Evolutionary conservation across 2,113 vertebrate genomes (phyloP).

Genomic region (Sceloporus undulatus): DNA sequence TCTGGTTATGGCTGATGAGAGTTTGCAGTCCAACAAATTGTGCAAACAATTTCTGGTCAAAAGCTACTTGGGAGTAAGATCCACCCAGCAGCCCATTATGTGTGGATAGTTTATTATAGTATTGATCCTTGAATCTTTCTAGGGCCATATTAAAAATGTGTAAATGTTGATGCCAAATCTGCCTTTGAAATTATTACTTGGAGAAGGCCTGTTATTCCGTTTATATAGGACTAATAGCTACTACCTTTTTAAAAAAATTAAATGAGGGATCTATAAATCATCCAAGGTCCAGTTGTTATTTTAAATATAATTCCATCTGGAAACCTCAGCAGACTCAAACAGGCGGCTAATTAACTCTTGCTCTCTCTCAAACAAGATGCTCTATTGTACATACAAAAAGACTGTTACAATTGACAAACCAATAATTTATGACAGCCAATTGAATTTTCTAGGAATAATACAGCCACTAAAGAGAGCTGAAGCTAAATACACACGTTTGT

Average conservation of each 20-base stretch:
- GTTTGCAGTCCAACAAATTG: no score
- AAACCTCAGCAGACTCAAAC: constrained; percentile 3
- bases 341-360: neutral
- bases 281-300: neutral
- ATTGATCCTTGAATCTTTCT: neutral
- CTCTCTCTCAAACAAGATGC: constrained; percentile 8
- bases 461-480: neutral
- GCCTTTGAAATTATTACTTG: no score
- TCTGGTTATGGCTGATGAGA: no score
- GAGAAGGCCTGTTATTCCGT: neutral
- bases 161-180: no score
- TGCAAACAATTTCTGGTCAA: neutral
- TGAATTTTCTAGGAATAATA: constrained; percentile 37
- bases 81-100: neutral
- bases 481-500: constrained; percentile 11
- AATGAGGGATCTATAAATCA: neutral
- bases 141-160: neutral
- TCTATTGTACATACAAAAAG: constrained; percentile 33
- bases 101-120: neutral
- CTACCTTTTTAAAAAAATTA: constrained; percentile 9
- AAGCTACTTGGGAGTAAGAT: neutral
- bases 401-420: constrained; percentile 20
- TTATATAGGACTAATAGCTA: constrained; percentile 23
- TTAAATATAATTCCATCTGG: neutral
- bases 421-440: neutral